phyloP scores from a whole-genome alignment of 2,797 vertebrate species.

The Vultur gryphus region DNA sequence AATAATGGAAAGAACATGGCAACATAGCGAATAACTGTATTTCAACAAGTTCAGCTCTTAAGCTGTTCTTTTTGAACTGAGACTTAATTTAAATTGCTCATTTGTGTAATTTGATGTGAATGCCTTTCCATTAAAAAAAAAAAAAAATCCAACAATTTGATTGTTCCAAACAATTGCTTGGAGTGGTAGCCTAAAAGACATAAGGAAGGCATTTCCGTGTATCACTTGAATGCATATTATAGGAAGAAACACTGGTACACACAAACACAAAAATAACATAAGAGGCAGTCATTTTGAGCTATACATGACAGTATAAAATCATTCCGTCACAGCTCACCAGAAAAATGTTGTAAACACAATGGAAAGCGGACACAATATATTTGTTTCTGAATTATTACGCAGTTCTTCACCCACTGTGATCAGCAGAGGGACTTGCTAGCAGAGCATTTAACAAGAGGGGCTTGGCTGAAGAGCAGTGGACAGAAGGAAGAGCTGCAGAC shows the following conservation, averaged over 20 bases:
- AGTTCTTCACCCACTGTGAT: not conserved
- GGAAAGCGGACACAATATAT: not conserved
- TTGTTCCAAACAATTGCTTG: not conserved
- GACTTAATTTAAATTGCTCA: not conserved
- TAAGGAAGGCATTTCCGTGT: not conserved
- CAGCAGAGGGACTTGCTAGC: not conserved
- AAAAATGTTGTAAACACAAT: not conserved
- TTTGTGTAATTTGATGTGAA: not conserved
- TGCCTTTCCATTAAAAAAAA: not conserved
- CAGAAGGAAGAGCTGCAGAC: not conserved
- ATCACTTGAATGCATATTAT: not conserved
- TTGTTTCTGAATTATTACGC: not conserved
- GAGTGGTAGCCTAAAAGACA: not conserved
- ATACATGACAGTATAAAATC: not conserved
- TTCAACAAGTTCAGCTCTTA: not conserved
- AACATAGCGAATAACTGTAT: not conserved
- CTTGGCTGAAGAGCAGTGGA: not conserved
- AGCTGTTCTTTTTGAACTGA: not conserved
- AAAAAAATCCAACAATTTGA: not conserved
- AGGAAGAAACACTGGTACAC: not conserved
- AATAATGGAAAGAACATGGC: not conserved
- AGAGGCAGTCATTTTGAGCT: not conserved
- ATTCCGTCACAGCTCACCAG: rapidly evolving
- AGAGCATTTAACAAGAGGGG: not conserved
- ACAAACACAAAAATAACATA: not conserved